These are phyloP conservation scores for Caracal caracal DNA, from an alignment of 2,113 vertebrate genomes.

Conservation along the genomic window DNA sequence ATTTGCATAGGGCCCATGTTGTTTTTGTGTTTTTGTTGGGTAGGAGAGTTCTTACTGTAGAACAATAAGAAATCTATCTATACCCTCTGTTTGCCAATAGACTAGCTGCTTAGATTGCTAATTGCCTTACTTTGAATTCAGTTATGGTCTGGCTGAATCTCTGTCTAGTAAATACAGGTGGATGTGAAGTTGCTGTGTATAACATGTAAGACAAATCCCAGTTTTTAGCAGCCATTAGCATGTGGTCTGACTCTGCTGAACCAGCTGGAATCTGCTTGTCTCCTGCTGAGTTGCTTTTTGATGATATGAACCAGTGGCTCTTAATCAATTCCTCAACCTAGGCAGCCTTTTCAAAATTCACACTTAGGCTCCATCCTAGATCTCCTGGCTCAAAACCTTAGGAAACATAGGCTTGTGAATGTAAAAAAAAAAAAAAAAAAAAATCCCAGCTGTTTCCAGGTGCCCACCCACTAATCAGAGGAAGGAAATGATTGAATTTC, in stretches of 20 bases:
- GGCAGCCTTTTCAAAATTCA: not conserved
- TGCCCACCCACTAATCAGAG: not conserved
- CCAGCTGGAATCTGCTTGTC: not conserved
- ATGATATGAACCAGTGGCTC: not conserved
- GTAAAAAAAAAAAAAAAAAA: not conserved
- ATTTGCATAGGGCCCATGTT: not conserved
- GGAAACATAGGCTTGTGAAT: not conserved
- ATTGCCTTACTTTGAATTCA: not conserved
- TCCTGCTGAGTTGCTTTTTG: not conserved
- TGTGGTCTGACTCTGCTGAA: not conserved
- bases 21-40: not conserved
- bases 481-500: not conserved
- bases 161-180: not conserved
- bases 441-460: not conserved
- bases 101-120: not conserved
- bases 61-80: not conserved
- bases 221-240: not conserved
- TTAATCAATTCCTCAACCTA: not conserved
- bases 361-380: not conserved
- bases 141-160: not conserved
- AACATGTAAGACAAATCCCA: not conserved
- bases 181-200: not conserved
- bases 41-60: not conserved
- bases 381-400: not conserved
- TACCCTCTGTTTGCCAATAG: not conserved